A percentile compares a stretch with the other conserved stretches of the same genome.
phyloP scores from a whole-genome alignment of 2,888 invertebrate genomes.

The Globia sparganii region DNA sequence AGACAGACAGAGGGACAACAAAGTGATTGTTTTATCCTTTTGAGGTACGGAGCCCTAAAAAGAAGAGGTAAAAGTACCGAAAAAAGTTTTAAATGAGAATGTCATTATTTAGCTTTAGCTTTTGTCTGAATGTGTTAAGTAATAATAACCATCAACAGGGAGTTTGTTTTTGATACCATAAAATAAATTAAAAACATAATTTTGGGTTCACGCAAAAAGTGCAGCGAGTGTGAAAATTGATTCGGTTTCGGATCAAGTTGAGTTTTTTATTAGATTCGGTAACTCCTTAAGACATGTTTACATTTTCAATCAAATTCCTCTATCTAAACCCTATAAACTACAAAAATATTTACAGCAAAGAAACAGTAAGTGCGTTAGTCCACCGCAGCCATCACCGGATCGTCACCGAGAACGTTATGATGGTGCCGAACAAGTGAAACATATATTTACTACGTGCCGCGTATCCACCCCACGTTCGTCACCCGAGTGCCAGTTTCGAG shows the following conservation, averaged over 20 bases:
- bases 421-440: background rate
- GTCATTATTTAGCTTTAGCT: no score
- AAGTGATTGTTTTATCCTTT: no score
- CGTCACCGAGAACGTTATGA: background rate
- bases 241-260: background rate
- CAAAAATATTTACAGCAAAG: constrained; percentile 6
- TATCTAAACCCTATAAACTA: background rate
- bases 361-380: constrained; percentile 10
- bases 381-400: background rate
- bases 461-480: background rate
- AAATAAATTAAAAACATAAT: no score
- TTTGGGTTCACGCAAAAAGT: background rate
- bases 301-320: constrained; percentile 1
- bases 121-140: no score
- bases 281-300: constrained; percentile 2
- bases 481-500: background rate
- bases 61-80: no score
- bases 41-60: no score
- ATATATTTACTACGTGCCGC: background rate
- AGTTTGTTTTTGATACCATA: no score
- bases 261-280: background rate
- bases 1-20: no score
- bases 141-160: no score
- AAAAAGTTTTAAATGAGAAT: no score
- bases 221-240: background rate